Evolutionary conservation across 2,797 vertebrate species (phyloP).

Genomic region (Taeniopygia guttata): DNA sequence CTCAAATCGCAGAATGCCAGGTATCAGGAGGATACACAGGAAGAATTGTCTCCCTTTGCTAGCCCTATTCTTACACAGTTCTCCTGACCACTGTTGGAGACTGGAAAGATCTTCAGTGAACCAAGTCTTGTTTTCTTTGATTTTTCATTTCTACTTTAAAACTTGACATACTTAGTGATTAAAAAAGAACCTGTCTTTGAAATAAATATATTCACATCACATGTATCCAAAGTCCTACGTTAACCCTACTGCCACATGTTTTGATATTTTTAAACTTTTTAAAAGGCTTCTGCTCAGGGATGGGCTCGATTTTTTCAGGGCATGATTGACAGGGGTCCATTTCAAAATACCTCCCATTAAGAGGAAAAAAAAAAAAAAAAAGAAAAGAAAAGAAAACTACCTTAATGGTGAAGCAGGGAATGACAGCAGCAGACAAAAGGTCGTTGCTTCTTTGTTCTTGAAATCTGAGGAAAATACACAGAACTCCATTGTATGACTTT

Average conservation of each 20-base stretch:
- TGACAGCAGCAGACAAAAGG: slow-evolving; percentile 59
- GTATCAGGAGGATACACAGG: background rate
- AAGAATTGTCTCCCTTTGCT: background rate
- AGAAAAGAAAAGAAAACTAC: background rate
- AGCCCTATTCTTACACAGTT: background rate
- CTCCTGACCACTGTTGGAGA: background rate
- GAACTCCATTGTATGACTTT: slow-evolving; percentile 58
- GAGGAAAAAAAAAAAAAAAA: background rate
- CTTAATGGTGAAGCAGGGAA: slow-evolving; percentile 42
- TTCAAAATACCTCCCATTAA: slow-evolving; percentile 33
- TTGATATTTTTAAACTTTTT: background rate
- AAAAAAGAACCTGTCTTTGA: background rate
- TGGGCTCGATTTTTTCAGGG: background rate
- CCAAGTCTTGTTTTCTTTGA: background rate
- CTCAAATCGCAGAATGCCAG: background rate
- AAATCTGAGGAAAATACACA: slow-evolving; percentile 63
- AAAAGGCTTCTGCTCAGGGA: background rate
- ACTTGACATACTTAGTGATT: background rate
- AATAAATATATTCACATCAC: background rate
- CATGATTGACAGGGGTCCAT: slow-evolving; percentile 24
- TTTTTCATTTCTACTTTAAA: background rate
- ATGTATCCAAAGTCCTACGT: background rate
- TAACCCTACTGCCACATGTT: background rate
- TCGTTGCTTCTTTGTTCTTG: slow-evolving; percentile 43
- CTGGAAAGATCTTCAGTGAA: background rate